phyloP scores from a whole-genome alignment of 2,797 vertebrate species.

The Zenarchopterus dispar region DNA sequence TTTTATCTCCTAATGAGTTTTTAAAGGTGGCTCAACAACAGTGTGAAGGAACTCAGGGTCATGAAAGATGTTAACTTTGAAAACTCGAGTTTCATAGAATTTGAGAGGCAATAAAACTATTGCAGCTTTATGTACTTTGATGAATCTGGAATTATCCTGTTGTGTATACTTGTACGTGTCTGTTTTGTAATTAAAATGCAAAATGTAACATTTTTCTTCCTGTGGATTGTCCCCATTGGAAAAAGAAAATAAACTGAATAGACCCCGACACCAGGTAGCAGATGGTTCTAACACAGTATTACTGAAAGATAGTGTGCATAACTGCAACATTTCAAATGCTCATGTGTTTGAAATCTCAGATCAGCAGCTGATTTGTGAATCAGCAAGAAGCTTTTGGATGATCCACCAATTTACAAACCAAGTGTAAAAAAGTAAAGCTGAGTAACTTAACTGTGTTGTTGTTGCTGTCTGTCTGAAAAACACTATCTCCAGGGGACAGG shows the following conservation, averaged over 20 bases:
- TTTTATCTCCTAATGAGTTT: slow-evolving; percentile 77
- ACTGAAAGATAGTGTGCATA: not conserved
- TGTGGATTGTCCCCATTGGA: not conserved
- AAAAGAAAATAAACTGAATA: not conserved
- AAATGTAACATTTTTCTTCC: too few relatives aligned
- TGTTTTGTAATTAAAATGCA: not conserved
- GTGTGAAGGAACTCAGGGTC: slow-evolving; percentile 27
- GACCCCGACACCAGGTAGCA: not conserved
- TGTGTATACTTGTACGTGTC: not conserved
- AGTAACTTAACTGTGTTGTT: not conserved
- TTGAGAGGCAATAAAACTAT: slow-evolving; percentile 12
- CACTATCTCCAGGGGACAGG: too few relatives aligned
- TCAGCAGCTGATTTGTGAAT: not conserved
- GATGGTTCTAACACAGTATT: too few relatives aligned
- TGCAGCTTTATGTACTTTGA: not conserved
- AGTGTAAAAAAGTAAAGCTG: not conserved
- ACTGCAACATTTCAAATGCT: not conserved
- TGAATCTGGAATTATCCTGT: not conserved
- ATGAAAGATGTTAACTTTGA: slow-evolving; percentile 26
- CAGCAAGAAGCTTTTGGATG: not conserved
- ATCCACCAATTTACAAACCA: not conserved
- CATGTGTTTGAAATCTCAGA: slow-evolving; percentile 4
- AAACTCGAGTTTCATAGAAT: slow-evolving; percentile 37
- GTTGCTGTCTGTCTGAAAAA: too few relatives aligned
- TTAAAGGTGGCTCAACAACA: slow-evolving; percentile 63